A percentile compares a stretch with the other conserved stretches of the same genome.
Conservation (phyloP, 1,140 invertebrate genomes). For the Alviniconcha marisindica region DNA sequence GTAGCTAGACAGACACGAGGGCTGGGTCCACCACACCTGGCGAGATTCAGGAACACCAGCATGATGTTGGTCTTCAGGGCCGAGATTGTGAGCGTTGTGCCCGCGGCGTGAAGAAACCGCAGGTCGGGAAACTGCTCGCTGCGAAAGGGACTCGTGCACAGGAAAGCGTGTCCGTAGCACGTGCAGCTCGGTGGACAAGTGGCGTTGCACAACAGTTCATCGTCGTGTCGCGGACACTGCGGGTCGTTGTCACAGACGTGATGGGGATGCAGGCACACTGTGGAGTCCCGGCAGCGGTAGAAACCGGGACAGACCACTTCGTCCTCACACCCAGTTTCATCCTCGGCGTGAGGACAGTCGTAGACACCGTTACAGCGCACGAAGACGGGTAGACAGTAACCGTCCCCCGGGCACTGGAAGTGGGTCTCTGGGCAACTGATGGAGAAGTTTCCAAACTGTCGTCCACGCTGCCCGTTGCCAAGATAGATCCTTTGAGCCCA, state of each 20-base stretch:
- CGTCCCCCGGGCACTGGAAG: constrained; percentile 17
- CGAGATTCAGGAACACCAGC: no score
- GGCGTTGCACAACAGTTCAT: constrained; percentile 38
- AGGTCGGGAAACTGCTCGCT: background rate
- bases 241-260: constrained; percentile 27
- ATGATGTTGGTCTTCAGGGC: no score
- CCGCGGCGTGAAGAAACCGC: constrained; percentile 9
- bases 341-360: constrained; percentile 18
- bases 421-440: constrained; percentile 31
- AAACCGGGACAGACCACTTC: constrained; percentile 40
- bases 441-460: no score
- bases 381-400: constrained; percentile 18
- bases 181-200: constrained; percentile 49
- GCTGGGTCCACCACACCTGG: no score
- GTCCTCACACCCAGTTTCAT: background rate
- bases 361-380: constrained; percentile 34
- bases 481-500: no score
- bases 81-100: no score
- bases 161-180: constrained; percentile 24
- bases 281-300: constrained; percentile 34
- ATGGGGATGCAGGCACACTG: constrained; percentile 34
- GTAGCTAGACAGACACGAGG: no score
- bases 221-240: constrained; percentile 43
- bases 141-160: background rate
- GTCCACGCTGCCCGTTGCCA: no score